Evolutionary conservation across 2,113 vertebrate genomes (phyloP).

Genomic region (Gila orcuttii): DNA sequence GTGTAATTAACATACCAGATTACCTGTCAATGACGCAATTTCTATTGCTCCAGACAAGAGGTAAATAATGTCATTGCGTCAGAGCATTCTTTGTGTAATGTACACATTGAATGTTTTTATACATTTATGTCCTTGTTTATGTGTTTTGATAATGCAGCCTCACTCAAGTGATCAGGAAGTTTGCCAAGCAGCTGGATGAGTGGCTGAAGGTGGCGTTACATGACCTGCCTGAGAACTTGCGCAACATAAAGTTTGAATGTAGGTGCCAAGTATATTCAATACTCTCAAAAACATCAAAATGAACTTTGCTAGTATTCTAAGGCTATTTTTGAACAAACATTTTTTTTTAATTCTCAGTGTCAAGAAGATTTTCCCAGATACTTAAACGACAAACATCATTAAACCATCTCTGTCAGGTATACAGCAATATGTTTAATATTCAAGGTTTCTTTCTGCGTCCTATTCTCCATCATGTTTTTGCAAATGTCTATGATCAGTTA

Average conservation of each 20-base stretch:
- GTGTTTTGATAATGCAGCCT: slow-evolving; percentile 75
- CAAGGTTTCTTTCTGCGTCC: neutral
- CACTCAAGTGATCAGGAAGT: slow-evolving; percentile 98
- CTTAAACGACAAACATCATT: slow-evolving; percentile 95
- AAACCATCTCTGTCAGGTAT: slow-evolving; percentile 98
- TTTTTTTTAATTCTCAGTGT: slow-evolving; percentile 79
- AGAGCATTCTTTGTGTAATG: neutral
- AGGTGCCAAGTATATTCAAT: slow-evolving; percentile 57
- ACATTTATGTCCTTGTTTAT: neutral
- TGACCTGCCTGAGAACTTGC: slow-evolving; percentile 94
- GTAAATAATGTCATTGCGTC: neutral
- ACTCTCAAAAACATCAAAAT: neutral
- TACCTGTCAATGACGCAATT: neutral
- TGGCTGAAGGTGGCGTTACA: slow-evolving; percentile 98
- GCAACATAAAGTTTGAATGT: slow-evolving; percentile 98
- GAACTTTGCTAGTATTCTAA: too few species aligned
- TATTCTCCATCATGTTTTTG: slow-evolving; percentile 45
- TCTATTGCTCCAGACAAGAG: neutral
- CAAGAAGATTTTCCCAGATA: slow-evolving; percentile 98
- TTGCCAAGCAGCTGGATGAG: slow-evolving; percentile 98
- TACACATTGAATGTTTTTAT: neutral
- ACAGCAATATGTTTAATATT: slow-evolving; percentile 9
- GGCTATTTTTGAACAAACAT: neutral
- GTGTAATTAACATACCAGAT: neutral
- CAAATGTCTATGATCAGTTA: neutral